These are phyloP conservation scores for Romanomermis culicivorax DNA, from an alignment of 2,888 invertebrate genomes.

Conservation along the genomic window DNA sequence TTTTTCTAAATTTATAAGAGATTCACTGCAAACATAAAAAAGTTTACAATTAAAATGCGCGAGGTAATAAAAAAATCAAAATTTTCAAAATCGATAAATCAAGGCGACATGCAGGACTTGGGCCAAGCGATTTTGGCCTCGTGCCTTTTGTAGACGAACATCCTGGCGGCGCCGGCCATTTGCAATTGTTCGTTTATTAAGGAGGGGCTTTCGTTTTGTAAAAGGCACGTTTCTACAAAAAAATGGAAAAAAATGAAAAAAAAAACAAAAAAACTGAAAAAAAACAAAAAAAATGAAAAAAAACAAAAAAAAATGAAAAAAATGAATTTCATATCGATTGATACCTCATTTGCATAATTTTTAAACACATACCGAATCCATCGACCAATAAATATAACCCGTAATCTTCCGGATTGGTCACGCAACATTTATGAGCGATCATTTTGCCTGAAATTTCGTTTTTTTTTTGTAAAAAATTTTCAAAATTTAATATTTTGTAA, in stretches of 20 bases:
- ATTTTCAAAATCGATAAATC: too few species aligned
- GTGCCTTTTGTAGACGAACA: constrained; percentile 77
- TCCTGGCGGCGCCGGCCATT: constrained; percentile 50
- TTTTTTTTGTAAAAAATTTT: too few species aligned
- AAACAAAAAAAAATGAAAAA: too few species aligned
- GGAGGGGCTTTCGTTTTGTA: constrained; percentile 72
- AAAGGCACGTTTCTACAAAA: constrained; percentile 59
- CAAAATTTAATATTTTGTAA: too few species aligned
- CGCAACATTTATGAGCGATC: constrained; percentile 77
- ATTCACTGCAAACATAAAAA: too few species aligned
- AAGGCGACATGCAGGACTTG: constrained; percentile 10
- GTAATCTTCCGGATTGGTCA: constrained; percentile 88
- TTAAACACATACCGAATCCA: constrained; percentile 6
- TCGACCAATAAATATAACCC: constrained; percentile 43
- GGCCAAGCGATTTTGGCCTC: constrained; percentile 97
- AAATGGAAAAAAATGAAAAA: constrained; percentile 15
- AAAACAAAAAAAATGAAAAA: too few species aligned
- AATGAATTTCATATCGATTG: constrained; percentile 7
- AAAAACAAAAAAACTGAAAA: too few species aligned
- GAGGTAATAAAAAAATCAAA: too few species aligned
- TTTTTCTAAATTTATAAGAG: too few species aligned
- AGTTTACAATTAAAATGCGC: too few species aligned
- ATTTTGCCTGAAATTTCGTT: too few species aligned
- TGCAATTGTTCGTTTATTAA: constrained; percentile 46
- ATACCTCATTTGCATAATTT: neutral